Conservation (phyloP, 2,888 invertebrate species). For the Tipula lateralis region DNA sequence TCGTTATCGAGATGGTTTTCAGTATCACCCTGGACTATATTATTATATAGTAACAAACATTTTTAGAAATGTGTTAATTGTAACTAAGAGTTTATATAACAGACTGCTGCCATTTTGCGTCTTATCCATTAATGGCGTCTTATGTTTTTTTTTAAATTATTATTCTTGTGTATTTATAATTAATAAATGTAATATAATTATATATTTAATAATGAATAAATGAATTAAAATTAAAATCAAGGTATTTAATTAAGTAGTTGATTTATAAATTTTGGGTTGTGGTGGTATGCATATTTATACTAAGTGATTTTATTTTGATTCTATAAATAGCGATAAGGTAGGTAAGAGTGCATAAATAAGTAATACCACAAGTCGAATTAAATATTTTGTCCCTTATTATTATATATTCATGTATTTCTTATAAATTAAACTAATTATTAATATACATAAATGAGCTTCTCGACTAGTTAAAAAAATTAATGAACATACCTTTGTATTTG, state of each 20-base stretch:
- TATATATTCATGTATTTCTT: background rate
- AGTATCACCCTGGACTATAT: too few relatives aligned
- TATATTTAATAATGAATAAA: background rate
- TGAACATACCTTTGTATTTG: background rate
- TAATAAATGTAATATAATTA: slow-evolving; percentile 15
- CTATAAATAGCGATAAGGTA: background rate
- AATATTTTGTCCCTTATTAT: background rate
- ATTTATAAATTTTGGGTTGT: background rate
- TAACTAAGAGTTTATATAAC: background rate
- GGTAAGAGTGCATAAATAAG: background rate
- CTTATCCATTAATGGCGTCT: background rate
- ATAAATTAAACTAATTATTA: background rate
- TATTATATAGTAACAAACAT: too few relatives aligned
- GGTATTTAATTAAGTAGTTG: background rate
- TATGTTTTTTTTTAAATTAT: background rate
- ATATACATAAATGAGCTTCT: background rate
- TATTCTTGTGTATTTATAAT: background rate
- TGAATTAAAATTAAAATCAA: background rate
- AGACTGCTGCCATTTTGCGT: background rate
- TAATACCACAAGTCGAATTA: background rate
- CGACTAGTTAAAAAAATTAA: background rate
- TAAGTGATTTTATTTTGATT: background rate
- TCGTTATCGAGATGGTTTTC: too few relatives aligned
- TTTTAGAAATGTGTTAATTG: too few relatives aligned
- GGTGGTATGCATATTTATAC: background rate